phyloP scores from a whole-genome alignment of 1,140 invertebrate genomes.

The Drosophila parvula region DNA sequence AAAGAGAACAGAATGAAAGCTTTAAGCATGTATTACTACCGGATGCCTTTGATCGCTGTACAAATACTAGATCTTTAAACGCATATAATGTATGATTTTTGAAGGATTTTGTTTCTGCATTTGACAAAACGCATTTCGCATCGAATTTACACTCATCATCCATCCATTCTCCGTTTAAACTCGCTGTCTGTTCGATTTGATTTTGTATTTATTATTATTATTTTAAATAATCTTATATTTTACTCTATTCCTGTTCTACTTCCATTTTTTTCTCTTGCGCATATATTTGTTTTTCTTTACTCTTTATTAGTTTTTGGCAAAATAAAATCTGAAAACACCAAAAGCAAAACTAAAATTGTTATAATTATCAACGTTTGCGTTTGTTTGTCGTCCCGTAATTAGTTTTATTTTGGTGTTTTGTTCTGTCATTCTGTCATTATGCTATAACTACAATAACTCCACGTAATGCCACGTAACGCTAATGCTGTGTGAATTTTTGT shows the following conservation, averaged over 20 bases:
- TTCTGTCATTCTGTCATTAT: conserved; percentile 57
- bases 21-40: conserved; percentile 41
- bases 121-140: conserved; percentile 80
- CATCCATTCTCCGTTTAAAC: conserved; percentile 35
- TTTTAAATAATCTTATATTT: conserved; percentile 67
- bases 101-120: conserved; percentile 77
- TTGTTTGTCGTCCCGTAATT: conserved; percentile 29
- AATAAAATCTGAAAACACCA: conserved; percentile 65
- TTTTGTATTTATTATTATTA: conserved; percentile 52
- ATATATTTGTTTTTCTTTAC: conserved; percentile 23
- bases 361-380: conserved; percentile 51
- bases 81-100: conserved; percentile 49
- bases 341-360: conserved; percentile 72
- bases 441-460: conserved; percentile 26
- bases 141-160: conserved; percentile 52
- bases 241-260: conserved; percentile 55
- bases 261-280: conserved; percentile 22
- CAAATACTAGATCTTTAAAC: conserved; percentile 40
- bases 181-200: conserved; percentile 51
- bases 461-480: conserved; percentile 37
- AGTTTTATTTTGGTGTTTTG: conserved; percentile 68
- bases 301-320: conserved; percentile 58
- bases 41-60: conserved; percentile 49
- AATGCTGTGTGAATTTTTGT: conserved; percentile 75
- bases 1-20: conserved; percentile 35